phyloP scores from a whole-genome alignment of 2,888 invertebrate species.

The Nomada fabriciana region DNA sequence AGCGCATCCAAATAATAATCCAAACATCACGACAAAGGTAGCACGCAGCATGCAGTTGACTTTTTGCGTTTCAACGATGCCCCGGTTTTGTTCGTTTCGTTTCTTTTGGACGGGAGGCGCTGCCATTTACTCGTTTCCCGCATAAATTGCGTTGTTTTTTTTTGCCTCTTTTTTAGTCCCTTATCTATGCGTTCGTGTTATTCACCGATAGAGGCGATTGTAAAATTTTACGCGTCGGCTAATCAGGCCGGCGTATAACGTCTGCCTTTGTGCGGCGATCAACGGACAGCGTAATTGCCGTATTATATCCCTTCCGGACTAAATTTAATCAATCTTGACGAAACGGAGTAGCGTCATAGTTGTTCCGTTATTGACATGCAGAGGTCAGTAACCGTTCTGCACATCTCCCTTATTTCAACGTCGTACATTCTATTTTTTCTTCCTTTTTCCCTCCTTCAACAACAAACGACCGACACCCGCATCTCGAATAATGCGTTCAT shows the following conservation, averaged over 20 bases:
- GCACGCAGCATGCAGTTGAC: constrained; percentile 26
- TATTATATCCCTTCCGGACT: constrained; percentile 72
- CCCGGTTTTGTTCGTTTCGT: background rate
- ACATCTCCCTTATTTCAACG: constrained; percentile 39
- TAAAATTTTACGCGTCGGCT: constrained; percentile 37
- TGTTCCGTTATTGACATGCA: constrained; percentile 68
- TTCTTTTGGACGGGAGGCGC: background rate
- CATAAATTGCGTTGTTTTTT: constrained; percentile 44
- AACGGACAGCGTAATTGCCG: constrained; percentile 64
- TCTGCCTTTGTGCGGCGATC: constrained; percentile 56
- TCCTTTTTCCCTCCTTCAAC: background rate
- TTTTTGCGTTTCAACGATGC: background rate
- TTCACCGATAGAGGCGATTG: constrained; percentile 38
- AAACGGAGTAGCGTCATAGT: constrained; percentile 62
- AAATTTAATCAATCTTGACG: constrained; percentile 71
- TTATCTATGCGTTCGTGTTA: constrained; percentile 43
- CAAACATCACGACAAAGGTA: constrained; percentile 81
- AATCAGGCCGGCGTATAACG: constrained; percentile 32
- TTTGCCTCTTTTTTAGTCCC: background rate
- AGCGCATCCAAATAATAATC: constrained; percentile 67
- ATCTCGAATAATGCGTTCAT: constrained; percentile 29
- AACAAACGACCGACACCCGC: constrained; percentile 6
- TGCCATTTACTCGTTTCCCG: constrained; percentile 18
- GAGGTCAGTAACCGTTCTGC: constrained; percentile 75
- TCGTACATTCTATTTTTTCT: constrained; percentile 4